These are phyloP conservation scores for Zenarchopterus dispar DNA, from an alignment of 2,797 vertebrate species.

Conservation along the genomic window DNA sequence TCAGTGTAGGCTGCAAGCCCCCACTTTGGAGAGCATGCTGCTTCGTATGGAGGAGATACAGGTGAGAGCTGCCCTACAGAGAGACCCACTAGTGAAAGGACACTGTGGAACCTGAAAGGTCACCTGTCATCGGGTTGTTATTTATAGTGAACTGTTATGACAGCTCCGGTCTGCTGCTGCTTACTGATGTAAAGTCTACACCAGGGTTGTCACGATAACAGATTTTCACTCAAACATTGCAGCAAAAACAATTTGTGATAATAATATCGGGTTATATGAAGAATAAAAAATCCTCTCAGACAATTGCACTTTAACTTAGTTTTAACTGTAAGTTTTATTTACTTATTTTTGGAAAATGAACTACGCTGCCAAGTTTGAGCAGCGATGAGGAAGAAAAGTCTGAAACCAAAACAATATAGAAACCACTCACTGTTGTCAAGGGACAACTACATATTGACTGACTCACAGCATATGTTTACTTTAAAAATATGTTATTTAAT, in stretches of 20 bases:
- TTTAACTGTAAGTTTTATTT: too few species aligned
- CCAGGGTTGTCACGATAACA: not conserved
- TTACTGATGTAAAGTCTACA: constrained; percentile 22
- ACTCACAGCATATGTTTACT: not conserved
- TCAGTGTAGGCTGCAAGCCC: constrained; percentile 58
- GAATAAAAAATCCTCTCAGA: not conserved
- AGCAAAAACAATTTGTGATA: not conserved
- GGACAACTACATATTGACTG: not conserved
- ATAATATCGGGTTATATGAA: not conserved
- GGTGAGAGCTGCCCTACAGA: constrained; percentile 75
- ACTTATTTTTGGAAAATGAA: too few species aligned
- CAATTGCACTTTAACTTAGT: too few species aligned
- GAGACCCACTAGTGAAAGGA: constrained; percentile 30
- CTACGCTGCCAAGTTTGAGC: too few species aligned
- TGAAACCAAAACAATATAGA: too few species aligned
- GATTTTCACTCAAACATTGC: not conserved
- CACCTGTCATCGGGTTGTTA: constrained; percentile 35
- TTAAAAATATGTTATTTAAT: too few species aligned
- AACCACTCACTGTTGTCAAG: too few species aligned
- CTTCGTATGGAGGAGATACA: constrained; percentile 96
- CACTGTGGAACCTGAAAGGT: constrained; percentile 47
- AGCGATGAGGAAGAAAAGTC: too few species aligned
- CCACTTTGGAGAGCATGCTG: constrained; percentile 89
- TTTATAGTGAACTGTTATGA: constrained; percentile 50
- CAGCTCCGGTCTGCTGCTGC: constrained; percentile 39